Conservation (phyloP, 2,797 vertebrate genomes). For the Helarctos malayanus region DNA sequence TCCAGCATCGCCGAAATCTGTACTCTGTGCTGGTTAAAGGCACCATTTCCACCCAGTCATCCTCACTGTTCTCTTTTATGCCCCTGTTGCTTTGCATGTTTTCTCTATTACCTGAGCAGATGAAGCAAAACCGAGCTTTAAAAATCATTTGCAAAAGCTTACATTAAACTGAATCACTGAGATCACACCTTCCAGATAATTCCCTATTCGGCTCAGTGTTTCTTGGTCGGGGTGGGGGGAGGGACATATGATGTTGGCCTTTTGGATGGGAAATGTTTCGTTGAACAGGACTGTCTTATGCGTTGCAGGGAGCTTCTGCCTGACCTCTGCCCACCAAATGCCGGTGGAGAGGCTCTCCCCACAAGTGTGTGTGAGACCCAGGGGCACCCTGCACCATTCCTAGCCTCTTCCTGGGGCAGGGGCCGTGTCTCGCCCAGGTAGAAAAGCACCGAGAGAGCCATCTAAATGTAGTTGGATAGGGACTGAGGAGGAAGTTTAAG, state of each 20-base stretch:
- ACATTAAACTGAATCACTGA: background rate
- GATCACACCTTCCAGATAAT: too few species aligned
- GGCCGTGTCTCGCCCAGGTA: background rate
- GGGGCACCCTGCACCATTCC: background rate
- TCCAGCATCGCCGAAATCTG: background rate
- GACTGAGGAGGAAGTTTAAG: background rate
- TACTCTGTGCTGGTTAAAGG: background rate
- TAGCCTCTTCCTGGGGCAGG: background rate
- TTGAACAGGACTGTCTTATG: background rate
- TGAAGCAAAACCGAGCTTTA: background rate
- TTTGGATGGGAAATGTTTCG: background rate
- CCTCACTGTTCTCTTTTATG: background rate
- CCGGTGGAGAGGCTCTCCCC: background rate
- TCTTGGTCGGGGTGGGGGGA: background rate
- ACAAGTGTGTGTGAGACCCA: background rate
- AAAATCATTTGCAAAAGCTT: background rate
- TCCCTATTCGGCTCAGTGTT: background rate
- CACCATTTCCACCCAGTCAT: background rate
- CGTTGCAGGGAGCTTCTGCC: background rate
- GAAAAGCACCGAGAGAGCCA: background rate
- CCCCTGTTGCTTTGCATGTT: background rate
- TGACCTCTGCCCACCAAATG: background rate
- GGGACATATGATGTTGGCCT: background rate
- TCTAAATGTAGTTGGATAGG: background rate
- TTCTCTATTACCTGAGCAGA: background rate